Percentiles rank a stretch among this genome's conserved stretches.
Conservation (phyloP, 2,888 invertebrate genomes). For the Drosophila kanekoi region DNA sequence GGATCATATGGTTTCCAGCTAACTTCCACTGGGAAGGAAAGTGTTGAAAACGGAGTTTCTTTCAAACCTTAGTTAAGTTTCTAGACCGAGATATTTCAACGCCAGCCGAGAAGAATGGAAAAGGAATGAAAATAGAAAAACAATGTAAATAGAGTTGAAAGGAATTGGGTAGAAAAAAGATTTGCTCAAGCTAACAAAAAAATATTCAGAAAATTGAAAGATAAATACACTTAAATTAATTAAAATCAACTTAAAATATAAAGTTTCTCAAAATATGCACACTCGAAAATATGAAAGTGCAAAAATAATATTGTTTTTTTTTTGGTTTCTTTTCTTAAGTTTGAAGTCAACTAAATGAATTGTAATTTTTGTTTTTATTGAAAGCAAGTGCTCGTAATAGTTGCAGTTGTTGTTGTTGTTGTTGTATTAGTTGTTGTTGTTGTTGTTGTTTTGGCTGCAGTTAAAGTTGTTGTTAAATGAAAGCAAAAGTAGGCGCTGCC, state of each 20-base stretch:
- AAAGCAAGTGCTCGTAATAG: slow-evolving; percentile 24
- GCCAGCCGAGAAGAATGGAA: too few species aligned
- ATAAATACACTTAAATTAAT: neutral
- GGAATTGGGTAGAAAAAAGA: neutral
- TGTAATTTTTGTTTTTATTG: slow-evolving; percentile 25
- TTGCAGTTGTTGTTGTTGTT: slow-evolving; percentile 3
- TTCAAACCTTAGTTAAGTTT: too few species aligned
- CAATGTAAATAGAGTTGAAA: neutral
- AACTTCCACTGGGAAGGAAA: too few species aligned
- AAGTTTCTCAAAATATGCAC: too few species aligned
- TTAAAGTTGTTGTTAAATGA: slow-evolving; percentile 51
- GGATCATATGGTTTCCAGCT: too few species aligned
- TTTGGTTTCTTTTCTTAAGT: neutral
- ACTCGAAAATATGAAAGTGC: slow-evolving; percentile 24
- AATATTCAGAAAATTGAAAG: neutral
- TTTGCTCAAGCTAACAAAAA: neutral
- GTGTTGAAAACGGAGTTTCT: too few species aligned
- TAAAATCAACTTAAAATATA: too few species aligned
- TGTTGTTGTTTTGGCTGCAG: slow-evolving; percentile 15
- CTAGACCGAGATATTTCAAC: too few species aligned
- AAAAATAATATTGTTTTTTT: neutral
- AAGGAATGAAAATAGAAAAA: too few species aligned
- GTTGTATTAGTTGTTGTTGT: neutral
- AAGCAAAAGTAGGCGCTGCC: slow-evolving; percentile 69
- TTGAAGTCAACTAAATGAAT: slow-evolving; percentile 8